Base-by-base conservation (phyloP, 1,140 invertebrate species). In the Thalassaphorura encarpata region DNA sequence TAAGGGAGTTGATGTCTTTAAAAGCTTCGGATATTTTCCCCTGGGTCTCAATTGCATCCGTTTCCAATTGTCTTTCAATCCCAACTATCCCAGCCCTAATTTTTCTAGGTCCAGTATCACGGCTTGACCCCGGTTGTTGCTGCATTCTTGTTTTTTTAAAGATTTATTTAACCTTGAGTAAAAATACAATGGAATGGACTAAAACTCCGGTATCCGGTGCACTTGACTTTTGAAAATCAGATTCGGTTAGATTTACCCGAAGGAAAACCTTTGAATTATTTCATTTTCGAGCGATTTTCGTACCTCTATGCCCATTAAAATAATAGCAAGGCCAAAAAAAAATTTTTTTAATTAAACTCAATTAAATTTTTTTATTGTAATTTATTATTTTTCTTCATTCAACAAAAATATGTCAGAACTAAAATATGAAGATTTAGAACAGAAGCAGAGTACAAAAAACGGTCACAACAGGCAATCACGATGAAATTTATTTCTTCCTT, bases 1-100 rank as follows among this genome's bases (percentile, higher is more conserved):
- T 98, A 0, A 99, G 75, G 68, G 91, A 89, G 67, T 77, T 87
- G 19, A 98, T 77, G 76, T 99, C 96, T 76, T 97, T 83, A 75
- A 99, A 99, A 18, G 95, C 94, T 59, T 84, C 75, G 24, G 78
- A 84, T 64, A 99, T 97, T 70, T 85, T 91, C 66, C 87, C 80
- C 73, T 96, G 89, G 0, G 89, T 94, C 23, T 83, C 83, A 70
- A 87, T 84, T 39, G 94, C 85, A 68, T 90, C 86, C 66, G 91
- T 85, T 69, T 93, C 82, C 47, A 98, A 78, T 66, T 85, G 84
- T 67, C 88, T 80, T 72, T 99, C 94, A 68, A 98, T 98, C 13
- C 94, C 94, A 51, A 91, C 85, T 67, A 98, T 97, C 45, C 95
- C 95, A 46, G 83, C 83, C 43, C 87, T 71, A 33, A 52, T 33